Conservation (phyloP, 2,797 vertebrate genomes). For the Malacoraja senta region DNA sequence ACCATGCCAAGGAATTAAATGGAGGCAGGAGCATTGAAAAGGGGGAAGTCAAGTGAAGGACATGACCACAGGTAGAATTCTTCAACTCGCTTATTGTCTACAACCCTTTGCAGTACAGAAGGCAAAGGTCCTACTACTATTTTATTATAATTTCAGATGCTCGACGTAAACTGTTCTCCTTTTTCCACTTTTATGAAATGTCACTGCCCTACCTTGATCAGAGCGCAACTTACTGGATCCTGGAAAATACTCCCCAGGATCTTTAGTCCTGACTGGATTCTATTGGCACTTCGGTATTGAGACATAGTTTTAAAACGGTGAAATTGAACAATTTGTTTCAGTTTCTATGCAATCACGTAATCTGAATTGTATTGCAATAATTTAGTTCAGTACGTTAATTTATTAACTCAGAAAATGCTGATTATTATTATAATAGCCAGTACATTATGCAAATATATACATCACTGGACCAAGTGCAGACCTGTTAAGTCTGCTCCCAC, state of each 20-base stretch:
- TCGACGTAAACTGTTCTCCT: background rate
- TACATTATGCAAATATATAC: background rate
- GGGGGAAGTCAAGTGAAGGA: slow-evolving; percentile 26
- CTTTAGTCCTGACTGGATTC: background rate
- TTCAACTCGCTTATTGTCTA: background rate
- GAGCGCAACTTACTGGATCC: too few species aligned
- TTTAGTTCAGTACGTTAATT: background rate
- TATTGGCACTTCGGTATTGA: background rate
- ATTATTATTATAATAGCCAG: background rate
- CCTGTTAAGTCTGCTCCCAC: too few species aligned
- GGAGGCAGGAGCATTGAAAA: background rate
- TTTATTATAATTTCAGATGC: slow-evolving; percentile 10
- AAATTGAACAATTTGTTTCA: background rate
- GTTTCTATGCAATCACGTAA: background rate
- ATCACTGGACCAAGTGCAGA: background rate
- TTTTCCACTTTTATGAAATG: background rate
- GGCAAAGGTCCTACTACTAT: slow-evolving; percentile 13
- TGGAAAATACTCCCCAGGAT: background rate
- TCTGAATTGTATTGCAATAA: background rate
- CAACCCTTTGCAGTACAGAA: background rate
- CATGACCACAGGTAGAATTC: background rate
- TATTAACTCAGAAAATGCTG: background rate
- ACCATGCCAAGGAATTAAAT: background rate
- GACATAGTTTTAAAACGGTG: background rate
- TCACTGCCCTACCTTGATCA: slow-evolving; percentile 24